Evolutionary conservation across 1,140 invertebrate species (phyloP), one percentile per base, ranked within the genome.

Genomic region (Lysiphlebus fabarum): DNA sequence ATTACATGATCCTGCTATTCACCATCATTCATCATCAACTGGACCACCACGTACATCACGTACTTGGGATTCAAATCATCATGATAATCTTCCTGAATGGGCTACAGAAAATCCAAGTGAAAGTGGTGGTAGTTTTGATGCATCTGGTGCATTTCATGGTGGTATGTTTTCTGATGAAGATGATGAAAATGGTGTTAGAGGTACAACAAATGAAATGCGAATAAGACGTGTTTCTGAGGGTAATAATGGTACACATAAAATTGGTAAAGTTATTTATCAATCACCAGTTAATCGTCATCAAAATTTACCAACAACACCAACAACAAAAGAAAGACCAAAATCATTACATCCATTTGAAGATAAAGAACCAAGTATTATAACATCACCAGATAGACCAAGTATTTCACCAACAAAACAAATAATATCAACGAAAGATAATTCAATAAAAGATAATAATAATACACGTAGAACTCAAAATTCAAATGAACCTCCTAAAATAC

Each of bases 51-150:
- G 78, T 42, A 73, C 67, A 49, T 61, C 68, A 49, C 75, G 77
- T 47, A 65, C 69, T 60, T 78, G 76, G 76, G 76, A 76, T 42
- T 74, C 74, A 6, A 79, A 79, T 66, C 78, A 80, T 68, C 76
- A 79, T 63, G 77, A 79, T 47, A 77, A 80, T 65, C 78, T 90
- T 62, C 88, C 88, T 9, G 88, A 90, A 80, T 90, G 88, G 86
- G 88, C 87, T 6, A 89, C 82, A 47, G 88, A 90, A 66, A 87
- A 89, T 73, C 82, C 85, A 37, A 83, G 83, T 34, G 90, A 92
- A 74, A 85, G 86, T 59, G 88, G 91, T 37, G 92, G 92, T 11
- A 91, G 88, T 57, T 95, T 95, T 77, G 92, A 95, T 77, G 83
- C 91, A 3, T 86, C 84, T 51, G 92, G 92, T 5, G 91, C 91